Base-by-base conservation (phyloP, 2,113 vertebrate genomes). In the Anarhynchus alexandrinus region DNA sequence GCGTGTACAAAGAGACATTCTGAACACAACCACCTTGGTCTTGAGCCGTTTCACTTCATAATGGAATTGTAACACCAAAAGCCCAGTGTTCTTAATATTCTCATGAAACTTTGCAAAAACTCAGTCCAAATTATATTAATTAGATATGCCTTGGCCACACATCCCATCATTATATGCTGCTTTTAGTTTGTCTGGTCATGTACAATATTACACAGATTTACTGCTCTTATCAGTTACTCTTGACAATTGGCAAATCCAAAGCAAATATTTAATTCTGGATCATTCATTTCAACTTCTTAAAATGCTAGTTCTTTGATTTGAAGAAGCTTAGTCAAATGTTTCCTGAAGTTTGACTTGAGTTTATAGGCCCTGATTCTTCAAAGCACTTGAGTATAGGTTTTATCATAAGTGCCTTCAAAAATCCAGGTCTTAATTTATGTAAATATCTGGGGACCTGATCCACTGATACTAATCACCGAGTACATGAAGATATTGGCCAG, bases 1-100 rank as follows among this genome's bases (percentile, higher is more conserved):
- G 45, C 6, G 2, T 0, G 0, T 25, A 23, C 36, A 61, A 15
- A 66, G 27, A 49, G 32, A 26, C 1, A 1, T 18, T 70, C 52
- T 93, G 62, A 34, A 52, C 90, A 45, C 34, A 51, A 6, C 11
- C 2, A 8, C 40, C 40, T 40, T 10, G 3, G 23, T 21, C 34
- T 12, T 36, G n/a, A 58, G 26, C 12, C 6, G 11, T 51, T 80
- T 90, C 64, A 11, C 6, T 59, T 77, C 3, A 0, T 16, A 38
- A 51, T 40, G 34, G 42, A 57, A 42, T 49, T 65, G 23, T 58
- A 65, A n/a, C 29, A 4, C 16, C 71, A 38, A 21, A 65, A 26
- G 22, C 62, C 43, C 34, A 70, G 12, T 15, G 34, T 10, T 64
- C 72, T 77, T 72, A 71, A n/a, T n/a, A 34, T 43, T 78, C 19